A percentile compares a stretch with the other conserved stretches of the same genome.
These are phyloP conservation scores for Zeus faber DNA, from an alignment of 2,113 vertebrate genomes.

Conservation along the genomic window DNA sequence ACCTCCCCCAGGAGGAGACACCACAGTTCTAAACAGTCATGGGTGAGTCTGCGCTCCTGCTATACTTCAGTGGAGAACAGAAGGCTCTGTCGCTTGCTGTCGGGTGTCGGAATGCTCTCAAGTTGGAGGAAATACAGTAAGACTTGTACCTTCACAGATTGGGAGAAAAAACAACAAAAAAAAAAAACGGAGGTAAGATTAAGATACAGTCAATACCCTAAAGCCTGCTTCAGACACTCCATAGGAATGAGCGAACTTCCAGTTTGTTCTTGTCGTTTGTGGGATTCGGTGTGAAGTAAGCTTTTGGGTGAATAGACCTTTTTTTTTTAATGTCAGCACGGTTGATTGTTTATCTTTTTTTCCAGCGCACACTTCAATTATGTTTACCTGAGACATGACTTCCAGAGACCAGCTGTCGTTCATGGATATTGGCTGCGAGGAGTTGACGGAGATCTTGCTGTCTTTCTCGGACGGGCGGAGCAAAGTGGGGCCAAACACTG, in stretches of 20 bases:
- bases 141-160: conserved; percentile 85
- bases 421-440: conserved; percentile 92
- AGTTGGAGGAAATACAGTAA: conserved; percentile 96
- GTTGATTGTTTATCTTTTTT: no score
- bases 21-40: background rate
- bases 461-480: conserved; percentile 95
- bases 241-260: no score
- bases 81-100: conserved; percentile 97
- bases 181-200: conserved; percentile 7
- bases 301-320: no score
- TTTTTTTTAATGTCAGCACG: no score
- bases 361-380: no score
- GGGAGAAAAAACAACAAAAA: background rate
- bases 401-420: conserved; percentile 97
- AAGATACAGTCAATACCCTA: background rate
- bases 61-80: conserved; percentile 96
- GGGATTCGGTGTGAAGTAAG: no score
- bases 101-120: conserved; percentile 90
- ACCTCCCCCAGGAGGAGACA: conserved; percentile 10
- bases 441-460: conserved; percentile 86
- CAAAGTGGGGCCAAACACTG: conserved; percentile 94
- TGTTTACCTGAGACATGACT: conserved; percentile 97
- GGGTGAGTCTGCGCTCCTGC: conserved; percentile 15
- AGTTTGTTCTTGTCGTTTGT: no score
- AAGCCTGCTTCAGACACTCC: no score